phyloP scores from a whole-genome alignment of 2,797 vertebrate genomes.

The Rhyacichthys aspro region DNA sequence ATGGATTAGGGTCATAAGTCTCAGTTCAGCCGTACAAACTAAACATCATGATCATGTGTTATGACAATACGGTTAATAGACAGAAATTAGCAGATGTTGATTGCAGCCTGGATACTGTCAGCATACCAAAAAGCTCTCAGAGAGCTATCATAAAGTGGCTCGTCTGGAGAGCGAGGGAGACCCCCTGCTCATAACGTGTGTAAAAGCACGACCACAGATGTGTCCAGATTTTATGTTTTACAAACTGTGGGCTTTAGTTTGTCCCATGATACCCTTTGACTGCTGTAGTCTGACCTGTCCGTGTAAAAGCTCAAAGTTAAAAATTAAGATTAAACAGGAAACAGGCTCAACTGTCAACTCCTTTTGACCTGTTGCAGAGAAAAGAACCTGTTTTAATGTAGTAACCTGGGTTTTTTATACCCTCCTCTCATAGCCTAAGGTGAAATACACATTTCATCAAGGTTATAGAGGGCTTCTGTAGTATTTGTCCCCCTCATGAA shows the following conservation, averaged over 20 bases:
- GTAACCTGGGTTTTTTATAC: conserved; percentile 68
- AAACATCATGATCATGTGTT: conserved; percentile 86
- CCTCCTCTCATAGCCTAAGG: conserved; percentile 75
- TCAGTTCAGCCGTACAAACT: conserved; percentile 88
- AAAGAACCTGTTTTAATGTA: conserved; percentile 66
- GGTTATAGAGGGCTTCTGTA: conserved; percentile 73
- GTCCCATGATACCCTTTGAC: conserved; percentile 31
- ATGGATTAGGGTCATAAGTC: conserved; percentile 89
- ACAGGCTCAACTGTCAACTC: conserved; percentile 39
- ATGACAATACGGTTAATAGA: conserved; percentile 82
- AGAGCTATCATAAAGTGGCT: conserved; percentile 29
- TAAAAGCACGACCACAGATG: conserved; percentile 52
- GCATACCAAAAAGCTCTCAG: conserved; percentile 73
- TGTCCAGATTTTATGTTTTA: conserved; percentile 23
- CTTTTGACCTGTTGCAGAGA: conserved; percentile 73
- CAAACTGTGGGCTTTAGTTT: conserved; percentile 36
- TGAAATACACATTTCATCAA: conserved; percentile 84
- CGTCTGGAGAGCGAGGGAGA: conserved; percentile 47
- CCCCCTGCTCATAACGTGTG: conserved; percentile 49
- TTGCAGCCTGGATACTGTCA: conserved; percentile 72
- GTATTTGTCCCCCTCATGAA: conserved; percentile 73
- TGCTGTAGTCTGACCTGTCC: conserved; percentile 53
- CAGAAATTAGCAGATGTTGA: conserved; percentile 88
- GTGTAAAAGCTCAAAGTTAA: conserved; percentile 39
- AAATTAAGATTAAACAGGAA: conserved; percentile 5